These are phyloP conservation scores for Muscidifurax raptorellus DNA, from an alignment of 1,140 invertebrate genomes.

Conservation along the genomic window DNA sequence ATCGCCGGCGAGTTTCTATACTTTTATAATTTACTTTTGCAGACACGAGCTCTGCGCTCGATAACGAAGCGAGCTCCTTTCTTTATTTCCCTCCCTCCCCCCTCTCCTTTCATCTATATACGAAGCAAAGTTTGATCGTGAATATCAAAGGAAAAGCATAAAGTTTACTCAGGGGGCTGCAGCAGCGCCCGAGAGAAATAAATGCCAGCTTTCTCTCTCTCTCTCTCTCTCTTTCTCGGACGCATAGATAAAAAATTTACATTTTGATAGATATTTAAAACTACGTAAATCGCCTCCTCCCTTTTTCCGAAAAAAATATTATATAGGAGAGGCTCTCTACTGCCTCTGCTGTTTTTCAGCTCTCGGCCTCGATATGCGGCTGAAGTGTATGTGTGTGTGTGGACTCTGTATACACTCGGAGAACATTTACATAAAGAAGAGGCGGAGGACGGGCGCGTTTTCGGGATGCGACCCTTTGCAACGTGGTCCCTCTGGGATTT, in stretches of 20 bases:
- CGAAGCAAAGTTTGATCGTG: conserved; percentile 33
- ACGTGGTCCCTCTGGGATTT: neutral
- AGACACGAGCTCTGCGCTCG: neutral
- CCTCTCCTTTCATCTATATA: neutral
- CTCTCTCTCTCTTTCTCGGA: too few relatives aligned
- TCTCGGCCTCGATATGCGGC: neutral
- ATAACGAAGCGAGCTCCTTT: conserved; percentile 15
- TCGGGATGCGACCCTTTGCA: neutral
- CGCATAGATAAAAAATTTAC: conserved; percentile 21
- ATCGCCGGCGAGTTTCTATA: conserved; percentile 22
- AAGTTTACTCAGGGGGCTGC: conserved; percentile 5
- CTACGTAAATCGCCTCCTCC: neutral
- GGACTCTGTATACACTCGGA: neutral
- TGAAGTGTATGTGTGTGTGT: neutral
- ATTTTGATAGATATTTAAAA: conserved; percentile 38
- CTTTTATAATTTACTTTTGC: conserved; percentile 27
- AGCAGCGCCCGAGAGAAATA: neutral
- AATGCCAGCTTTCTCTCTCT: neutral
- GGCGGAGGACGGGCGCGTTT: neutral
- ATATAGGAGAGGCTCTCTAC: neutral
- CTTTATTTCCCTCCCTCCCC: neutral
- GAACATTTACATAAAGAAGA: conserved; percentile 40
- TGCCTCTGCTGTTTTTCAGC: neutral
- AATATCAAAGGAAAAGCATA: conserved; percentile 41
- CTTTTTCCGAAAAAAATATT: neutral